phyloP scores from a whole-genome alignment of 2,888 invertebrate genomes.

The Caenorhabditis virilis region DNA sequence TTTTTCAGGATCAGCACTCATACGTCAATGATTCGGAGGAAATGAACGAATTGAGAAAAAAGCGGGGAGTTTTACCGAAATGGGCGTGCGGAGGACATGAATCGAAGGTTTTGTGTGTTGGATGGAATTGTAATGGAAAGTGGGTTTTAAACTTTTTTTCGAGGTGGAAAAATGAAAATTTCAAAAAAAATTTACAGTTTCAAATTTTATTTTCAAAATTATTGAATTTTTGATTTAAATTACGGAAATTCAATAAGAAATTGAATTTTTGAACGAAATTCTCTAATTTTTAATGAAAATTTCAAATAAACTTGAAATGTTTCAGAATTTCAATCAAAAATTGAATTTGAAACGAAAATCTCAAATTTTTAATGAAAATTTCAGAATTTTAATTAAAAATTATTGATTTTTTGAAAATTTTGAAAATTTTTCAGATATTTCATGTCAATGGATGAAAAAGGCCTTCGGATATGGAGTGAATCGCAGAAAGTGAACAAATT shows the following conservation, averaged over 20 bases:
- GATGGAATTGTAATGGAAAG: slow-evolving; percentile 30
- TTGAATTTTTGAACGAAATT: too few species aligned
- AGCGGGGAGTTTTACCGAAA: slow-evolving; percentile 7
- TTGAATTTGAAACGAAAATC: too few species aligned
- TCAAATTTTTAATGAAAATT: too few species aligned
- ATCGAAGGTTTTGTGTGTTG: slow-evolving; percentile 23
- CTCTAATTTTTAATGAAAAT: too few species aligned
- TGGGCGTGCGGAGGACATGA: slow-evolving; percentile 28
- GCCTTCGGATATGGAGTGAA: slow-evolving; percentile 31
- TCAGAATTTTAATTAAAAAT: neutral
- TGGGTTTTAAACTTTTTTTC: slow-evolving; percentile 11
- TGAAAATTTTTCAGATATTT: slow-evolving; percentile 11
- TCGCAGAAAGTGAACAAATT: slow-evolving; percentile 6
- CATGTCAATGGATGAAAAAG: slow-evolving; percentile 27
- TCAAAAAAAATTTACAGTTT: neutral
- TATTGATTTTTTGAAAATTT: neutral
- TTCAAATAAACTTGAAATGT: too few species aligned
- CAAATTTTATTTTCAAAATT: too few species aligned
- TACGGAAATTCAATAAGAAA: too few species aligned
- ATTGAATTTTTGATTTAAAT: too few species aligned
- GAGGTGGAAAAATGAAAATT: neutral
- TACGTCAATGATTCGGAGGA: slow-evolving; percentile 16
- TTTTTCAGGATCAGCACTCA: slow-evolving; percentile 23
- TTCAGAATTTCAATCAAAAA: too few species aligned
- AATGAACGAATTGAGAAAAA: slow-evolving; percentile 14